Conservation (phyloP, 2,888 invertebrate species). For the Eupithecia abbreviata region DNA sequence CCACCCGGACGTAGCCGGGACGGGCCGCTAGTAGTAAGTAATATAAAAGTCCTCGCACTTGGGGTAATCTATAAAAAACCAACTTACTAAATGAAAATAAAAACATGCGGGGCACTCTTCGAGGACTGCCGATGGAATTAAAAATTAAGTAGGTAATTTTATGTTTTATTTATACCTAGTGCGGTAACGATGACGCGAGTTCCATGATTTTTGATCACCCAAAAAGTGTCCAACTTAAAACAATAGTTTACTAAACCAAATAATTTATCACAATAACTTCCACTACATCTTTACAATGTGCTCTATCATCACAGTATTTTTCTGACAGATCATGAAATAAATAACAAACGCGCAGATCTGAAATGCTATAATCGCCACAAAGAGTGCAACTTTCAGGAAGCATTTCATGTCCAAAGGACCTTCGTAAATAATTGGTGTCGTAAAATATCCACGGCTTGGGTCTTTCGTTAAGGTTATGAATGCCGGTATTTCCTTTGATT, state of each 20-base stretch:
- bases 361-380: constrained; percentile 51
- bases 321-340: constrained; percentile 42
- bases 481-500: constrained; percentile 16
- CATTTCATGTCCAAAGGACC: constrained; percentile 53
- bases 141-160: no score
- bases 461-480: constrained; percentile 52
- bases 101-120: background rate
- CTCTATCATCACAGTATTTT: background rate
- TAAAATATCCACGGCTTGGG: constrained; percentile 29
- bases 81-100: background rate
- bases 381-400: constrained; percentile 51
- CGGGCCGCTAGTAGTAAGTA: no score
- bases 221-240: no score
- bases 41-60: no score
- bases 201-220: no score
- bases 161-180: no score
- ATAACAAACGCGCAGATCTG: constrained; percentile 56
- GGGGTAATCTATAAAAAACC: no score
- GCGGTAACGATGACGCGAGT: no score
- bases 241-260: background rate
- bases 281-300: background rate
- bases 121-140: no score
- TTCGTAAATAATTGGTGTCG: constrained; percentile 35
- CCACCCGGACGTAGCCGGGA: no score
- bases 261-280: background rate